Percentiles rank a stretch among this genome's conserved stretches.
These are phyloP conservation scores for Eulemur mongoz DNA, from an alignment of 2,797 vertebrate species.

Conservation along the genomic window DNA sequence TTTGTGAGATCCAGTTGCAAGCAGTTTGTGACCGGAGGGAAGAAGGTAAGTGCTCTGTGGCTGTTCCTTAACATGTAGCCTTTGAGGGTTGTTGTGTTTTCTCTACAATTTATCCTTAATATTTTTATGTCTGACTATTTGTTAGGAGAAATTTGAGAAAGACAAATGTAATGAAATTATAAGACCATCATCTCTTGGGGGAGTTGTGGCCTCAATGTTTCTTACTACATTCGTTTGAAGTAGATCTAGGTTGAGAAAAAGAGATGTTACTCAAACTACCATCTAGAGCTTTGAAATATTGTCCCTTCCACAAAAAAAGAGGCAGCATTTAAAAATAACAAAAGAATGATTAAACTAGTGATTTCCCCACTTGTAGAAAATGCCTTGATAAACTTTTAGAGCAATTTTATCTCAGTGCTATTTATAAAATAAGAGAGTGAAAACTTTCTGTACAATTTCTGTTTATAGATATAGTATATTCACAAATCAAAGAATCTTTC, in stretches of 20 bases:
- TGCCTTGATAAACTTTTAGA: neutral
- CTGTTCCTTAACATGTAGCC: neutral
- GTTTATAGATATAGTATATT: neutral
- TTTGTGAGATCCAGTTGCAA: conserved; percentile 96
- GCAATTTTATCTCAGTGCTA: neutral
- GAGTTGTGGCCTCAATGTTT: neutral
- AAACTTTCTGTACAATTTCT: neutral
- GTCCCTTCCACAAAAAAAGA: neutral
- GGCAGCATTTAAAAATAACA: conserved; percentile 26
- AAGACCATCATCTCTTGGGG: neutral
- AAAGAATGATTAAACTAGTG: neutral
- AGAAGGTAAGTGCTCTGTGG: conserved; percentile 90
- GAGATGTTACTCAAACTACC: neutral
- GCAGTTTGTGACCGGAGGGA: conserved; percentile 98
- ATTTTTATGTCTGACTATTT: neutral
- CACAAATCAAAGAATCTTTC: neutral
- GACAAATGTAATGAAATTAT: neutral
- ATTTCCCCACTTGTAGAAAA: neutral
- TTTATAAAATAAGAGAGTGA: neutral
- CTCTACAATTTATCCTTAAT: neutral
- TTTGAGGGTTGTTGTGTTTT: neutral
- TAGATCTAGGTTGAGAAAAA: neutral
- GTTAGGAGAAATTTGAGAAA: neutral
- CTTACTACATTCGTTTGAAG: neutral
- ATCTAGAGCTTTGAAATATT: neutral